Evolutionary conservation across 2,797 vertebrate species (phyloP), one percentile per base, ranked within the genome.

Genomic region (Calcarius lapponicus): DNA sequence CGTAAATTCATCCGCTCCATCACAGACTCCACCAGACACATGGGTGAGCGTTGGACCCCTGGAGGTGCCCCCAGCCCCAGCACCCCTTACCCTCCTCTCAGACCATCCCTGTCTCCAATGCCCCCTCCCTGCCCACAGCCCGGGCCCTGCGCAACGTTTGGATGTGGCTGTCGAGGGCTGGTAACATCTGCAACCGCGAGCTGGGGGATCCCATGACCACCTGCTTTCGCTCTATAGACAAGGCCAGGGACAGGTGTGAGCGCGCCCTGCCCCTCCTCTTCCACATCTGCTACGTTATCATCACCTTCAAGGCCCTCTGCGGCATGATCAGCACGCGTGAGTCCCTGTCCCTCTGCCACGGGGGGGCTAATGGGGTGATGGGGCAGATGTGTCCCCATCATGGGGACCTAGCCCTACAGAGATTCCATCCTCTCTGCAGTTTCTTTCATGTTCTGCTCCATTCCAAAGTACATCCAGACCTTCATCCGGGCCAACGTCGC

Each of bases 241-340:
- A 98, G 0, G 98, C 98, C 40, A 97, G 93, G n/a, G 90, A 92
- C 16, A 67, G 95, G 40, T 99, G 99, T 45, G 65, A 94, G 25
- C 88, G 95, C 0, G 66, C 97, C 69, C 67, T 99, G 18, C 97
- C 98, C 1, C 17, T 96, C 1, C 92, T 98, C 61, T 95, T 92
- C 85, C 97, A 98, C 92, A 86, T 99, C 84, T 99, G 99, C 93
- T 94, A 98, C 7, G 17, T 98, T 11, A 26, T 99, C 45, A 65
- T 95, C 7, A 54, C 47, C 75, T 98, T 99, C 98, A 97, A 97
- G 91, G 66, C 92, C 3, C 97, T 99, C 38, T 99, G 99, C 9
- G 87, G 95, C 2, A 6, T 98, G 3, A 97, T 98, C 8, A 96
- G 95, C 0, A 97, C 99, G 82, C 0, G 88, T 81, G 32, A 58